Base-by-base conservation (phyloP, 2,797 vertebrate species). In the Onychomys arenicola region DNA sequence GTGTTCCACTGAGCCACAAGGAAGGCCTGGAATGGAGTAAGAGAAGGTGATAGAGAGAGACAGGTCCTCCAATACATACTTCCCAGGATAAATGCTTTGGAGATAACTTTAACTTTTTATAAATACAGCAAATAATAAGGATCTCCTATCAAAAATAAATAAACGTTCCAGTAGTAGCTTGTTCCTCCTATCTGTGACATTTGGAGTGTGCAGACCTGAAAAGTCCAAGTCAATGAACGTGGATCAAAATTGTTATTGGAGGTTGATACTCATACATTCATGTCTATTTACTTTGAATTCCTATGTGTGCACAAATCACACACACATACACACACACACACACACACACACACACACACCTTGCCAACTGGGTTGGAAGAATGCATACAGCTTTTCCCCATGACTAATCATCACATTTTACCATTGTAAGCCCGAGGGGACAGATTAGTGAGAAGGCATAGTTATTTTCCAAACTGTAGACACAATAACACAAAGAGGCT, bases 341-440 rank as follows among this genome's bases (percentile, higher is more conserved):
- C 69, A 73, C 13, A 67, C 5, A 34, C 32, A 67, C 32, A 67
- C 65, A 67, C 65, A 67, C 32, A 69, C 76, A 89, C 63, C 94
- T 46, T 67, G 27, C 32, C 89, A 52, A 55, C 27, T 67, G 95
- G 63, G 88, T 94, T 94, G 69, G 77, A 97, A 81, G 89, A 34
- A 81, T 6, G 57, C 59, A 78, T 83, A 19, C 23, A 86, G 86
- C 78, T 95, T 94, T 93, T 77, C 52, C 40, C 49, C 81, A 73
- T 90, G 91, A 96, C 94, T 86, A 96, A 97, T 96, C 88, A 91
- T 73, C 92, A 75, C 95, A 94, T 92, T 92, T 91, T 89, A 92
- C 69, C 83, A 87, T 49, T 19, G 49, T 46, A 89, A 95, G 83
- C 49, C 73, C 75, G 91, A 95, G 82, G 90, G 73, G 93, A 83